A percentile compares a stretch with the other conserved stretches of the same genome.
phyloP scores from a whole-genome alignment of 2,888 invertebrate species.

The Eristalis arbustorum region DNA sequence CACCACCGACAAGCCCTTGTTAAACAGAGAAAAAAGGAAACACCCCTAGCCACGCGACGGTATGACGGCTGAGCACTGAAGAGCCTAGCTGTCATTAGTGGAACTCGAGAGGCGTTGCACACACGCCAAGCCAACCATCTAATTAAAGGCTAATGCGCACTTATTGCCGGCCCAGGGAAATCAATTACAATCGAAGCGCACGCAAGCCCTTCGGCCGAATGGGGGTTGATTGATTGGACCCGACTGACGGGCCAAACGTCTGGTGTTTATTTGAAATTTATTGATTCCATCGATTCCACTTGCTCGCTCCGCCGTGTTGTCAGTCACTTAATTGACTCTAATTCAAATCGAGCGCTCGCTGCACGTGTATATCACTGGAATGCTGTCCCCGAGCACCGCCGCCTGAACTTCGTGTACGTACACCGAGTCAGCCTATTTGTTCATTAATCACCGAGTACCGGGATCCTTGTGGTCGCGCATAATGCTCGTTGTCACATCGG shows the following conservation, averaged over 20 bases:
- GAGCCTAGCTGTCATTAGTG: slow-evolving; percentile 21
- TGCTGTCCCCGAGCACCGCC: slow-evolving; percentile 13
- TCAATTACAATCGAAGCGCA: slow-evolving; percentile 65
- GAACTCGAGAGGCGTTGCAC: slow-evolving; percentile 40
- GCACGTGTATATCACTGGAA: background rate
- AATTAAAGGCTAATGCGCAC: slow-evolving; percentile 65
- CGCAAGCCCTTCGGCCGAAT: slow-evolving; percentile 63
- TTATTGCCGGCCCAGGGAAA: slow-evolving; percentile 53
- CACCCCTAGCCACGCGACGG: background rate
- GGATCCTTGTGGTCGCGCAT: slow-evolving; percentile 29
- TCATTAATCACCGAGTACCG: slow-evolving; percentile 40
- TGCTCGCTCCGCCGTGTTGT: slow-evolving; percentile 39
- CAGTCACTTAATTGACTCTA: slow-evolving; percentile 67
- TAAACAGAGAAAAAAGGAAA: background rate
- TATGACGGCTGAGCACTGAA: background rate
- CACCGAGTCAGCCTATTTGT: slow-evolving; percentile 32
- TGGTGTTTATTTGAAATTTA: slow-evolving; percentile 58
- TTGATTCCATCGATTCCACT: slow-evolving; percentile 60
- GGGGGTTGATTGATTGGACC: slow-evolving; percentile 70
- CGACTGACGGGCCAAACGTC: slow-evolving; percentile 48
- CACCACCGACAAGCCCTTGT: background rate
- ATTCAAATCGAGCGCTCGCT: slow-evolving; percentile 41
- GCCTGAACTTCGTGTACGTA: slow-evolving; percentile 26
- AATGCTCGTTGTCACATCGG: slow-evolving; percentile 22
- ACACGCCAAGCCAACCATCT: slow-evolving; percentile 33